Base-by-base conservation (phyloP, 2,113 vertebrate genomes). In the Austrofundulus limnaeus region DNA sequence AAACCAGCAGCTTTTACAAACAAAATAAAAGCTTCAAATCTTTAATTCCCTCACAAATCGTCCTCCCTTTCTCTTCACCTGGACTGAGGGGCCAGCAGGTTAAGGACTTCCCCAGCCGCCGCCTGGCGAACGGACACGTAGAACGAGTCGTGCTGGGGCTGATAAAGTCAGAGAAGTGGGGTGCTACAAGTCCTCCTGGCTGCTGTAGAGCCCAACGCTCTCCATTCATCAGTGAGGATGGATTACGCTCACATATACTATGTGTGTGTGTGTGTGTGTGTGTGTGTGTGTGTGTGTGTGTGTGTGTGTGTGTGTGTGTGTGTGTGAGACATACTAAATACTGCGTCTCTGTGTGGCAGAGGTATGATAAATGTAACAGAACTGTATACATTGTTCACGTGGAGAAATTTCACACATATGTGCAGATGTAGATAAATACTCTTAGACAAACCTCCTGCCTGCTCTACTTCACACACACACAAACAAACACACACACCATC, bases 151-250 rank as follows among this genome's bases (percentile, higher is more conserved):
- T 61, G 69, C 21, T 66, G 72, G 23, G 63, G 77, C 45, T 59
- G 75, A 83, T 85, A 56, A 67, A 77, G 80, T 75, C 58, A 41
- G 76, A 24, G 66, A 54, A 53, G 68, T 63, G 65, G 45, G 68
- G 59, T 7, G 45, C 77, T 58, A 4, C 53, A 61, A 66, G 73
- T 82, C 64, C 50, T 34, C 66, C 52, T 21, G 62, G 55, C 61
- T 39, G 55, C 72, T 61, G 72, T 48, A 41, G 61, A 75, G 61
- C 49, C 73, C 56, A 51, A 39, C 42, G 63, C 52, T 72, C 63
- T 46, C 78, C 75, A 83, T 79, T 83, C 66, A 70, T 83, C 82
- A 85, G 62, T 43, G 28, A 55, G 48, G 63, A 61, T 66, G 60
- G 55, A 77, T 51, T 37, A 37, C 61, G 60, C 61, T 47, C 63